Conservation (phyloP, 2,888 invertebrate species). For the Strigamia crassipes region DNA sequence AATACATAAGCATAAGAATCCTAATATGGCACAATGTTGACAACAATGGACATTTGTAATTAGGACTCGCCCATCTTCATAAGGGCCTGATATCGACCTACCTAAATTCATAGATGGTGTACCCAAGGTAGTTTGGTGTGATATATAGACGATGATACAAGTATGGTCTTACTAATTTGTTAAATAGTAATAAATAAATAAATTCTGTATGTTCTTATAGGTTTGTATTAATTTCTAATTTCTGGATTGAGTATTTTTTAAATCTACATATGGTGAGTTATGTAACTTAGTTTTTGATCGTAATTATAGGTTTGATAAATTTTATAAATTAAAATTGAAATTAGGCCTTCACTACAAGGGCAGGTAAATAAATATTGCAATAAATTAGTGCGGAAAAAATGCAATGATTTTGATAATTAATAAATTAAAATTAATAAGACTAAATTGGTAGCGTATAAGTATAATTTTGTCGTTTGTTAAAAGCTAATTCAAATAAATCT, state of each 20-base stretch:
- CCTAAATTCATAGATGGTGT: background rate
- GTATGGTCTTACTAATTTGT: background rate
- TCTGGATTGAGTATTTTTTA: background rate
- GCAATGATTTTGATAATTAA: too few species aligned
- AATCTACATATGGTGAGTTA: background rate
- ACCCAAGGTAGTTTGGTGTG: background rate
- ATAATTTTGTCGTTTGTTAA: too few species aligned
- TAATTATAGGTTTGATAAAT: background rate
- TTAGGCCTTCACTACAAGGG: background rate
- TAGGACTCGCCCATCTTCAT: conserved; percentile 4
- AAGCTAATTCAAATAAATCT: too few species aligned
- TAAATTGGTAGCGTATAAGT: too few species aligned
- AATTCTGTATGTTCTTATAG: background rate
- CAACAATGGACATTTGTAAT: conserved; percentile 11
- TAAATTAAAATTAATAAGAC: too few species aligned
- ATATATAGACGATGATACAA: background rate
- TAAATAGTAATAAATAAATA: background rate
- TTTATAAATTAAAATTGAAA: background rate
- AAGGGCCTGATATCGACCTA: background rate
- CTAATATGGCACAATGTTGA: background rate
- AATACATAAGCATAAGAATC: background rate
- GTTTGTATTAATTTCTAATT: background rate
- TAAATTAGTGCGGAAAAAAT: background rate
- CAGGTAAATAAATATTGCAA: background rate
- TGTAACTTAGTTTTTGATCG: background rate